Evolutionary conservation across 37 sponge, comb jelly and placozoan genomes (phyloP).

Genomic region (Tethya wilhelma): DNA sequence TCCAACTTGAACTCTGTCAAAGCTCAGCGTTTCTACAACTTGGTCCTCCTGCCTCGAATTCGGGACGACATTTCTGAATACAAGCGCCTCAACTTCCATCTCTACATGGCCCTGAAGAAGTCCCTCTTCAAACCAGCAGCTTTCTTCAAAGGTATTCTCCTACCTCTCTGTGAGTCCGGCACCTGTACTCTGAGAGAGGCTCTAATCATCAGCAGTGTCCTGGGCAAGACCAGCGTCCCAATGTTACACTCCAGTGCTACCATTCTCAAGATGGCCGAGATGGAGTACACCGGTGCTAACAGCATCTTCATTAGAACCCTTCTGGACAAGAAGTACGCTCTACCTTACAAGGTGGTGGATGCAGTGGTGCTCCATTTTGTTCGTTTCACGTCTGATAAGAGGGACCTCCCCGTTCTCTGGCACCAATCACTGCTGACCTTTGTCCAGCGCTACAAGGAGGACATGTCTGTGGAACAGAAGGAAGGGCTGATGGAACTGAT

Average conservation of each 20-base stretch:
- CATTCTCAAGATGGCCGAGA: conserved; percentile 94
- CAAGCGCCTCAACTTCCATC: conserved; percentile 93
- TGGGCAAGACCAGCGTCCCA: conserved; percentile 88
- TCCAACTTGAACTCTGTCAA: conserved; percentile 85
- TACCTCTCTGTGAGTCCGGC: conserved; percentile 89
- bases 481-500: conserved; percentile 81
- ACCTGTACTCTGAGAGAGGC: conserved; percentile 96
- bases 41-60: conserved; percentile 91
- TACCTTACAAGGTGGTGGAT: conserved; percentile 95
- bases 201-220: conserved; percentile 91
- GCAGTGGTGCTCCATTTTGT: conserved; percentile 85
- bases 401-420: conserved; percentile 94
- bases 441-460: conserved; percentile 94
- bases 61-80: conserved; percentile 99
- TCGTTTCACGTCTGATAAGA: conserved; percentile 68
- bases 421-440: conserved; percentile 93
- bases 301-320: conserved; percentile 93
- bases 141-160: conserved; percentile 97
- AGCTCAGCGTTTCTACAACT: conserved; percentile 94
- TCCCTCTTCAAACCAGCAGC: conserved; percentile 97
- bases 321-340: conserved; percentile 95
- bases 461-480: conserved; percentile 94
- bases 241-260: conserved; percentile 96
- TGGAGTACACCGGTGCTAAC: conserved; percentile 95
- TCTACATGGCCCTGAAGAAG: conserved; percentile 96